Percentiles rank a stretch among this genome's conserved stretches.
These are phyloP conservation scores for Spisula solida DNA, from an alignment of 2,888 invertebrate genomes.

Conservation along the genomic window DNA sequence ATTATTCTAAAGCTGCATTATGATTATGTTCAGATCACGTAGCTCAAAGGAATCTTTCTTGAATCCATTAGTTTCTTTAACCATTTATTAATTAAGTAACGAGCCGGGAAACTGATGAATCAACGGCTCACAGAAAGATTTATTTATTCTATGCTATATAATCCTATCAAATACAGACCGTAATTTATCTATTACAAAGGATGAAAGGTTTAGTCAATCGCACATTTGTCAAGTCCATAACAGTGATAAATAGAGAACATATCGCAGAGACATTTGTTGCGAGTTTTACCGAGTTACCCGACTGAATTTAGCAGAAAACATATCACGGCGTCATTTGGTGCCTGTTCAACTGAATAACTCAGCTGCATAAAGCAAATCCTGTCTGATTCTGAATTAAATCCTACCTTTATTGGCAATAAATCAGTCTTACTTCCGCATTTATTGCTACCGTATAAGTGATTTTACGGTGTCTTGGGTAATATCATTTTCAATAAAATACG, in stretches of 20 bases:
- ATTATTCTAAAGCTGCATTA: no score
- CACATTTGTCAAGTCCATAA: not conserved
- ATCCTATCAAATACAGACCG: not conserved
- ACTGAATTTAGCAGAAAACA: not conserved
- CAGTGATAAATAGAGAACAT: not conserved
- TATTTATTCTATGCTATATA: not conserved
- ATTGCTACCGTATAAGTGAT: not conserved
- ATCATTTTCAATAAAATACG: no score
- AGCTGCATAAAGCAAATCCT: not conserved
- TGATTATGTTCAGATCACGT: no score
- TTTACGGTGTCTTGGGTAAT: no score
- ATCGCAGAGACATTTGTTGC: no score
- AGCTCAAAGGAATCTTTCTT: no score
- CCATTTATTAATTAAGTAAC: no score
- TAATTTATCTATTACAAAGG: not conserved
- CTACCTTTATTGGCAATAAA: not conserved
- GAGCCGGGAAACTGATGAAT: not conserved
- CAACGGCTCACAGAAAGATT: not conserved
- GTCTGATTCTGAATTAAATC: not conserved
- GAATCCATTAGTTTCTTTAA: no score
- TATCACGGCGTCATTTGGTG: no score
- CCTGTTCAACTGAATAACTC: no score
- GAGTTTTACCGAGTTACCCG: no score
- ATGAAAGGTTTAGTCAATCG: not conserved
- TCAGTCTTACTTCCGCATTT: not conserved